Percentiles rank a stretch among this genome's conserved stretches.
Conservation (phyloP, 1,140 invertebrate genomes). For the Cyrtorhinus lividipennis region DNA sequence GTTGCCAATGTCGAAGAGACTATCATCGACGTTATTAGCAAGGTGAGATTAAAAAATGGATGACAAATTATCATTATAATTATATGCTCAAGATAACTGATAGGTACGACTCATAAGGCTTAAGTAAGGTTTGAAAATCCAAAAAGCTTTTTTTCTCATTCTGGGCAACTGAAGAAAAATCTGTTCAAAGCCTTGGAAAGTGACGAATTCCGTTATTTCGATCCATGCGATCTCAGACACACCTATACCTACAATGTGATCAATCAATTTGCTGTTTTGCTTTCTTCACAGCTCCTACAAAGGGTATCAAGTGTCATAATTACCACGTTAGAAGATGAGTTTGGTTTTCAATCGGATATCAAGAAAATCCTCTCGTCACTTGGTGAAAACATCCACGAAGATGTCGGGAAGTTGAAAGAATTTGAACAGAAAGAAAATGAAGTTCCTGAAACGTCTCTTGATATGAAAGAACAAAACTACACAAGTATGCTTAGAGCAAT, state of each 20-base stretch:
- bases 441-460: background rate
- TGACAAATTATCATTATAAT: background rate
- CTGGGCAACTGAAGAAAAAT: background rate
- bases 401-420: background rate
- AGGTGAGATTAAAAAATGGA: background rate
- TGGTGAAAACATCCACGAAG: background rate
- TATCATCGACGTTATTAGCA: background rate
- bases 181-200: background rate
- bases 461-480: background rate
- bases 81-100: background rate
- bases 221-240: no score
- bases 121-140: background rate
- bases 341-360: background rate
- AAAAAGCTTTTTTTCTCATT: background rate
- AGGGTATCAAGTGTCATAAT: background rate
- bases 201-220: background rate
- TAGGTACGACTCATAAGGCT: background rate
- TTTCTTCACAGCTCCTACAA: background rate
- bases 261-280: background rate
- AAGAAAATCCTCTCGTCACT: background rate
- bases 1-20: background rate
- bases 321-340: background rate
- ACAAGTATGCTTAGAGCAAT: background rate
- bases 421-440: background rate
- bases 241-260: no score